Evolutionary conservation across 2,888 invertebrate genomes (phyloP), one percentile per base, ranked within the genome.

Genomic region (Dione juno): DNA sequence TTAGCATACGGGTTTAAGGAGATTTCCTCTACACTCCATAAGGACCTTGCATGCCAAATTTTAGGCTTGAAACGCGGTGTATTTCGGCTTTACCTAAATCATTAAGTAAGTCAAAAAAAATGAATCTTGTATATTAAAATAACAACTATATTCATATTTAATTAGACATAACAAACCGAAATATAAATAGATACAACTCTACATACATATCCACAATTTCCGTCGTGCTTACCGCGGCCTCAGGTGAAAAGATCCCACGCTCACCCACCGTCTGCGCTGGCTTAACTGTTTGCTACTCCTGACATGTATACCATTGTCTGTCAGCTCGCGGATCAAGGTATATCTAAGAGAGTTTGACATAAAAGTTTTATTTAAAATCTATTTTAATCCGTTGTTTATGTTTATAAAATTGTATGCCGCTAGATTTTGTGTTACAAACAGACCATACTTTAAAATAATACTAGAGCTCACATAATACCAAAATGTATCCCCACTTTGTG

Each of bases 161-260:
- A 16, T 16, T 8, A 8, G 9, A 48, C 8, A n/a, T 45, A 0
- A n/a, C 16, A 14, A 28, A 54, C n/a, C 10, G n/a, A 11, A 37
- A 16, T 16, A 5, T 37, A 40, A 16, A 16, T 16, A 11, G 74
- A 57, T 65, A 71, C 78, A 72, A 19, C 78, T 75, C 75, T 35
- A 57, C 59, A 43, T 67, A 13, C 16, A 72, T 76, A 64, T 50
- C 9, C 48, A 37, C 71, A 59, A 81, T 80, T 83, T 78, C 76
- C 76, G 72, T 72, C 77, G 80, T 79, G 78, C 81, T 81, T 79
- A 81, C 84, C 83, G 81, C 86, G 85, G 78, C 79, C 86, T 89
- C 92, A 91, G 90, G 91, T 91, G 92, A 91, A 89, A 85, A 90
- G 84, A 88, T 92, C 90, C 89, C 91, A 92, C 91, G 92, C 87